These are phyloP conservation scores for Sipha flava DNA, from an alignment of 1,140 invertebrate species.

Conservation along the genomic window DNA sequence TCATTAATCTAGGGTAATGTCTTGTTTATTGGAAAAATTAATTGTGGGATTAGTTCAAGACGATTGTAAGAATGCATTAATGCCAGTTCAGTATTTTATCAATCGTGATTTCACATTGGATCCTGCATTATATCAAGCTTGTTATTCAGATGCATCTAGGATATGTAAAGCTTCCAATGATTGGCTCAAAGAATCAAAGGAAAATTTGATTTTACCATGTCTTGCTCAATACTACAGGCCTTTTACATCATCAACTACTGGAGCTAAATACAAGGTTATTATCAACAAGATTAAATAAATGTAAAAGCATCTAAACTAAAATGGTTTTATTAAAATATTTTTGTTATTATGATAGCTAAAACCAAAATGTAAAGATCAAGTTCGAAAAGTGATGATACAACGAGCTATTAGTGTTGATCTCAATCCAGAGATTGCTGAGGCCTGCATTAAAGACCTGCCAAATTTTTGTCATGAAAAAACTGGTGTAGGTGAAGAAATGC, in stretches of 20 bases:
- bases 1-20: conserved; percentile 60
- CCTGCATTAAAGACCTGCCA: conserved; percentile 78
- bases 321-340: neutral
- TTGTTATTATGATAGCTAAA: conserved; percentile 46
- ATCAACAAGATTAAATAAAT: neutral
- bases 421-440: conserved; percentile 85
- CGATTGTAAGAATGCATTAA: conserved; percentile 79
- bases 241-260: conserved; percentile 48
- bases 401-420: conserved; percentile 85
- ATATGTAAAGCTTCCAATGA: conserved; percentile 70
- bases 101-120: conserved; percentile 90
- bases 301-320: neutral
- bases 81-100: conserved; percentile 96
- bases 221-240: conserved; percentile 61
- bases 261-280: conserved; percentile 11
- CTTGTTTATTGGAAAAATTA: conserved; percentile 87
- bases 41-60: conserved; percentile 75
- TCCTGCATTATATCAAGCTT: conserved; percentile 76
- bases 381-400: conserved; percentile 83
- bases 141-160: conserved; percentile 73
- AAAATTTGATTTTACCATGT: conserved; percentile 79
- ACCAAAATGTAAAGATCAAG: conserved; percentile 63
- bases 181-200: conserved; percentile 57
- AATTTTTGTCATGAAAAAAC: conserved; percentile 73
- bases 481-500: conserved; percentile 76